Conservation (phyloP, 2,797 vertebrate species). For the Arnoldichthys spilopterus region DNA sequence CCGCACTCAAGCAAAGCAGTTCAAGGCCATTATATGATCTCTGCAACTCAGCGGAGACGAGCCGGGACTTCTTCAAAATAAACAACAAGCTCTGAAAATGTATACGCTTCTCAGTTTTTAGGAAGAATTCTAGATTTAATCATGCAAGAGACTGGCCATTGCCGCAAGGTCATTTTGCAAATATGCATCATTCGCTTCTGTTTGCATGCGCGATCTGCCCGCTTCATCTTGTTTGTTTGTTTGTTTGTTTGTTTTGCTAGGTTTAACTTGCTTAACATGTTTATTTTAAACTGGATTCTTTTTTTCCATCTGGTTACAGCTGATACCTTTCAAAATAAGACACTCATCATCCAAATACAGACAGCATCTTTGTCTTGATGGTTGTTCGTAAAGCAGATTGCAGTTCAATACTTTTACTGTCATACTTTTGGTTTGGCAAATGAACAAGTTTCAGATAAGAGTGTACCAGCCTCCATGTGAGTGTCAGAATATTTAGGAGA, state of each 20-base stretch:
- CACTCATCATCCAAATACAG: background rate
- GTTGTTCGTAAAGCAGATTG: background rate
- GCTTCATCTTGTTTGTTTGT: background rate
- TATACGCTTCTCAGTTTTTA: constrained; percentile 15
- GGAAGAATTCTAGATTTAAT: constrained; percentile 31
- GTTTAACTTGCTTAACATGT: background rate
- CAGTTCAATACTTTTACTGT: too few relatives aligned
- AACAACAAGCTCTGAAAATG: constrained; percentile 34
- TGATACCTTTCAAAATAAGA: background rate
- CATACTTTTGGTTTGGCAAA: background rate
- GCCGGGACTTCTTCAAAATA: constrained; percentile 26
- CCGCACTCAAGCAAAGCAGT: constrained; percentile 47
- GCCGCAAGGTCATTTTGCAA: background rate
- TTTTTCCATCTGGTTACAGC: too few relatives aligned
- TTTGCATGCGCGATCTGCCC: background rate
- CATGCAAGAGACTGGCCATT: background rate
- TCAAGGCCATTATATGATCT: constrained; percentile 56
- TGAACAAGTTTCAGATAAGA: background rate
- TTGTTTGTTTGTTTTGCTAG: background rate
- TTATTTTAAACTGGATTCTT: background rate
- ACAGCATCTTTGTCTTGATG: background rate
- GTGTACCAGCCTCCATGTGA: background rate
- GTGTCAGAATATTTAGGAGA: background rate
- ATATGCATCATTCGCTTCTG: background rate
- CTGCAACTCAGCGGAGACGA: constrained; percentile 33